Evolutionary conservation across 2,113 vertebrate species (phyloP).

Genomic region (Myocastor coypus): DNA sequence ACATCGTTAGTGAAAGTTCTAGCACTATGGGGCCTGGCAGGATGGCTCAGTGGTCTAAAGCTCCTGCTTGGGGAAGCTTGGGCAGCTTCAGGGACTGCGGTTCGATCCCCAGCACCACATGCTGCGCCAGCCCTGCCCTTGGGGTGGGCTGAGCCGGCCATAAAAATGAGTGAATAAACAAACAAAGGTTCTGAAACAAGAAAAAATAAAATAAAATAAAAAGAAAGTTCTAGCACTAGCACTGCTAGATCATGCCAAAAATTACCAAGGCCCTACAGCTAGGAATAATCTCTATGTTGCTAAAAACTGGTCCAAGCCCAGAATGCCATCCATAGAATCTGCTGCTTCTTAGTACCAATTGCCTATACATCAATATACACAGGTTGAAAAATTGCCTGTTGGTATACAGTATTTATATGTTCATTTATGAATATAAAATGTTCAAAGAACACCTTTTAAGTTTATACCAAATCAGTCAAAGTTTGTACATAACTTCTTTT

Average conservation of each 20-base stretch:
- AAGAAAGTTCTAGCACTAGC: not conserved
- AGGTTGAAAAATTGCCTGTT: not conserved
- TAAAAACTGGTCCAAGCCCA: not conserved
- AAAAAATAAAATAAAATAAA: too few relatives aligned
- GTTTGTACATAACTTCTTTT: not conserved
- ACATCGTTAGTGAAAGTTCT: not conserved
- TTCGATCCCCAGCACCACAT: too few relatives aligned
- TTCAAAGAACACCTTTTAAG: not conserved
- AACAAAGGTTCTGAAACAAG: too few relatives aligned
- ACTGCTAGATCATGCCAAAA: not conserved
- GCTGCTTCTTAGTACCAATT: not conserved
- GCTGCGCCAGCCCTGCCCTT: too few relatives aligned
- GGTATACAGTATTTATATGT: not conserved
- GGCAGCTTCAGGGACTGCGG: too few relatives aligned
- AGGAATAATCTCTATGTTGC: not conserved
- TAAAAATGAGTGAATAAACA: too few relatives aligned
- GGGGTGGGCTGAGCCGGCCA: too few relatives aligned
- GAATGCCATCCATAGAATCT: not conserved
- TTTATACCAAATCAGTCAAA: not conserved
- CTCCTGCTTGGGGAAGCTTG: too few relatives aligned
- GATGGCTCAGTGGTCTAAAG: too few relatives aligned
- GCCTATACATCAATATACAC: not conserved
- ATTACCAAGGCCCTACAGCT: not conserved
- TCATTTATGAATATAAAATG: not conserved
- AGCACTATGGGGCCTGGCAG: too few relatives aligned